phyloP scores from a whole-genome alignment of 2,888 invertebrate species.

The Hypselothyrea guttata region DNA sequence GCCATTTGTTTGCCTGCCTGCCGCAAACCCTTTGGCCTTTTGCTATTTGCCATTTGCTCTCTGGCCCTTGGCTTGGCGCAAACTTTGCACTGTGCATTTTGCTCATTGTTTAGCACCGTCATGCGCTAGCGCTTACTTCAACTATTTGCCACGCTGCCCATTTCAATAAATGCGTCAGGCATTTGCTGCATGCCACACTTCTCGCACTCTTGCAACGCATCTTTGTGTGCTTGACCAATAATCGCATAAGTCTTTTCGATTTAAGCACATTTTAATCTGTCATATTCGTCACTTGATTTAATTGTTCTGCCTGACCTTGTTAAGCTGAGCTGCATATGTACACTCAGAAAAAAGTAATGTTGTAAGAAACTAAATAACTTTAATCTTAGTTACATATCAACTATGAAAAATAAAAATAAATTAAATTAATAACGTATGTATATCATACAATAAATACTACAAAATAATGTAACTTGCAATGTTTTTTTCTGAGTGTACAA shows the following conservation, averaged over 20 bases:
- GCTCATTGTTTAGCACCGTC: conserved; percentile 30
- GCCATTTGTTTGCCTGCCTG: conserved; percentile 55
- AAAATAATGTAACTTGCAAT: too few relatives aligned
- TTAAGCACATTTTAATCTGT: conserved; percentile 60
- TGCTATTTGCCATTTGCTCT: conserved; percentile 38
- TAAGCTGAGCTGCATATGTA: conserved; percentile 58
- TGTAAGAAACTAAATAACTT: too few relatives aligned
- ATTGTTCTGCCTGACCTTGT: conserved; percentile 42
- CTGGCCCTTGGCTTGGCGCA: conserved; percentile 11
- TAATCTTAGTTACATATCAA: too few relatives aligned
- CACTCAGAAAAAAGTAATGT: too few relatives aligned
- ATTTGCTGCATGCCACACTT: conserved; percentile 39
- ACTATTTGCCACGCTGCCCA: conserved; percentile 6
- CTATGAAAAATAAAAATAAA: too few relatives aligned
- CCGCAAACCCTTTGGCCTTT: conserved; percentile 10
- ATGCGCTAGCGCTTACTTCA: background rate
- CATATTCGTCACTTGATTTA: conserved; percentile 48
- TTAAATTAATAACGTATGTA: too few relatives aligned
- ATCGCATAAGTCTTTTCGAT: background rate
- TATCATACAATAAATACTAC: too few relatives aligned
- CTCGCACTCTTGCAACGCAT: background rate
- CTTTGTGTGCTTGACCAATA: conserved; percentile 1
- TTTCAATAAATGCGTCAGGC: conserved; percentile 60
- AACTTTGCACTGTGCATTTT: conserved; percentile 55
- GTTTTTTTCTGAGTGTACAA: conserved; percentile 2